These are phyloP conservation scores for Hypomesus transpacificus DNA, from an alignment of 2,113 vertebrate species.

Conservation along the genomic window DNA sequence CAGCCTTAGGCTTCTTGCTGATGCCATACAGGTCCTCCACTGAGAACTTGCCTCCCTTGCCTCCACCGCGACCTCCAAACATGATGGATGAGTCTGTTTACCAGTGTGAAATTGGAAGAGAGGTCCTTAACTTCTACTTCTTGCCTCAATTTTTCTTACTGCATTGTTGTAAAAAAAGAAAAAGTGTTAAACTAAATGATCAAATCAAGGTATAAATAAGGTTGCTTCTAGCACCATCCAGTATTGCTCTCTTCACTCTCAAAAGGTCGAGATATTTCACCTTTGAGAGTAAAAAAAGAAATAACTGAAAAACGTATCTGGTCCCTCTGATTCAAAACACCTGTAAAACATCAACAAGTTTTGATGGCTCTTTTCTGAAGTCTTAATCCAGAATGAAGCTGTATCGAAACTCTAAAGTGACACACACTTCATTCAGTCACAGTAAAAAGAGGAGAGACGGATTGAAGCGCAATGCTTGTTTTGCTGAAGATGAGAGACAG, in stretches of 20 bases:
- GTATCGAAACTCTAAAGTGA: conserved; percentile 41
- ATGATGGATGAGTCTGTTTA: conserved; percentile 41
- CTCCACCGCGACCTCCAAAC: conserved; percentile 71
- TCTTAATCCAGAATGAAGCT: conserved; percentile 57
- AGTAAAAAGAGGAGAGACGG: conserved; percentile 19
- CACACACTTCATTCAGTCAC: conserved; percentile 20
- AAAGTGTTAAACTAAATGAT: neutral
- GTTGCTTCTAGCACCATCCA: neutral
- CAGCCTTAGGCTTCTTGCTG: conserved; percentile 74
- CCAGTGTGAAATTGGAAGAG: conserved; percentile 22
- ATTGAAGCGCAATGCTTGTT: conserved; percentile 54
- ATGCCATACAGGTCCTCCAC: conserved; percentile 81
- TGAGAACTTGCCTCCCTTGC: conserved; percentile 73
- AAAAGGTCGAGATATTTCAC: neutral
- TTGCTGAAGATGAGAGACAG: conserved; percentile 45
- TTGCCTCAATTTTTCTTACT: neutral
- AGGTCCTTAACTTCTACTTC: conserved; percentile 5
- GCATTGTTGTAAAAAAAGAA: neutral
- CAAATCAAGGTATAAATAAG: neutral
- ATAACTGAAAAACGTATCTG: conserved; percentile 18
- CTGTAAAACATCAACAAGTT: conserved; percentile 48
- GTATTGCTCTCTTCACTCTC: neutral
- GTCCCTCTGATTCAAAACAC: conserved; percentile 30
- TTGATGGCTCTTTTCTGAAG: conserved; percentile 46
- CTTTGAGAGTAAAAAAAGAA: neutral